phyloP scores from a whole-genome alignment of 30 jellyfish, hydroid and myxozoan genomes.

The Pelagia noctiluca region DNA sequence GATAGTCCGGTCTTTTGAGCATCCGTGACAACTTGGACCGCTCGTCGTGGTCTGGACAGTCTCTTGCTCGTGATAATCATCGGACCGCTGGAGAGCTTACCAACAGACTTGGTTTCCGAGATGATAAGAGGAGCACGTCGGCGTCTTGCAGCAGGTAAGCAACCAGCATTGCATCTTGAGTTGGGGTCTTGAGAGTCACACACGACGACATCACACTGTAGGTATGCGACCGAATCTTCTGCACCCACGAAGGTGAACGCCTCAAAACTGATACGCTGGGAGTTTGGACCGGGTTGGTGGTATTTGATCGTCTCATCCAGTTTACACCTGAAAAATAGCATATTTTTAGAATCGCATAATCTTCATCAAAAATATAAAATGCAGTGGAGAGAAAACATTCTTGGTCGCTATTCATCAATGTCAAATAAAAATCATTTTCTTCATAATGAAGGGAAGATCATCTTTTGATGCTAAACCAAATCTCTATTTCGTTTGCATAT shows the following conservation, averaged over 20 bases:
- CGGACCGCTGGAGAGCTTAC: conserved; percentile 56
- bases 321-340: conserved; percentile 75
- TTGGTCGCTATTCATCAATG: no score
- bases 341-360: no score
- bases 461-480: no score
- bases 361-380: no score
- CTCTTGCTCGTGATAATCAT: conserved; percentile 45
- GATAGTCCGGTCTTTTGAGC: conserved; percentile 11
- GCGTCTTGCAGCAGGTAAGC: conserved; percentile 61
- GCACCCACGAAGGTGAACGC: conserved; percentile 89
- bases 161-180: conserved; percentile 69
- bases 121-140: conserved; percentile 63
- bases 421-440: no score
- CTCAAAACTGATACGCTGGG: conserved; percentile 90
- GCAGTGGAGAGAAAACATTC: no score
- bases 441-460: no score
- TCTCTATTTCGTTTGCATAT: no score
- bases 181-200: conserved; percentile 76
- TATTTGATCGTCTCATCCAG: conserved; percentile 66
- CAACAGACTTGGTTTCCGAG: conserved; percentile 18
- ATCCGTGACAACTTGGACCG: conserved; percentile 15
- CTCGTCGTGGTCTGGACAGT: conserved; percentile 53
- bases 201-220: conserved; percentile 86
- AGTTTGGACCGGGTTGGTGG: conserved; percentile 57
- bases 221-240: conserved; percentile 80